Base-by-base conservation (phyloP, 2,888 invertebrate species). In the Parthenolecanium corni region DNA sequence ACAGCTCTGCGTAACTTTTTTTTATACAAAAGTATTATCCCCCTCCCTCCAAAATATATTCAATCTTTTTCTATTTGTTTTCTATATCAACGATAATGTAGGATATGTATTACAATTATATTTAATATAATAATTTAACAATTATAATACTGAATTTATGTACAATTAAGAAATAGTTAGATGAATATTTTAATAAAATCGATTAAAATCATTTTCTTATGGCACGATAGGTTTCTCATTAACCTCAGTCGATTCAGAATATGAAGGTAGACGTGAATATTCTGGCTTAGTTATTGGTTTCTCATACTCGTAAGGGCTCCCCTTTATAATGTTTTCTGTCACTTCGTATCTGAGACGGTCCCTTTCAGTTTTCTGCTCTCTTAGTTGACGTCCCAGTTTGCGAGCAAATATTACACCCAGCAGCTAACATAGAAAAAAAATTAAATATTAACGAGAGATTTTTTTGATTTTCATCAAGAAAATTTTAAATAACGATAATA, bases 391-490 rank as follows among this genome's bases (percentile, higher is more conserved):
- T 20, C 64, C 68, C 42, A 69, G 63, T 49, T 67, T 68, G 53
- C 66, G 66, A 9, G 69, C 67, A 58, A 68, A 68, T 46, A 67
- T 46, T 4, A 68, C 67, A 38, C 68, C 69, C 46, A 68, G 18
- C 12, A 69, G 63, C 69, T 69, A 66, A 51, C 38, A 38, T 11
- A 38, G 14, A 11, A 12, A 12, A 12, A 12, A 38, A 38, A 38
- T 38, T 38, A 38, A 38, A 11, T 38, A 46, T 20, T 18, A 46
- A 16, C 46, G 20, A 46, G 18, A 14, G 16, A 2, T n/a, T n/a
- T n/a, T n/a, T n/a, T n/a, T n/a, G n/a, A n/a, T n/a, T n/a, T n/a
- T n/a, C n/a, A n/a, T n/a, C n/a, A n/a, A n/a, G n/a, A n/a, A n/a
- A n/a, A n/a, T n/a, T n/a, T n/a, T n/a, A n/a, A n/a, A n/a, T n/a